Conservation (phyloP, 2,888 invertebrate genomes). For the Luffia ferchaultella region DNA sequence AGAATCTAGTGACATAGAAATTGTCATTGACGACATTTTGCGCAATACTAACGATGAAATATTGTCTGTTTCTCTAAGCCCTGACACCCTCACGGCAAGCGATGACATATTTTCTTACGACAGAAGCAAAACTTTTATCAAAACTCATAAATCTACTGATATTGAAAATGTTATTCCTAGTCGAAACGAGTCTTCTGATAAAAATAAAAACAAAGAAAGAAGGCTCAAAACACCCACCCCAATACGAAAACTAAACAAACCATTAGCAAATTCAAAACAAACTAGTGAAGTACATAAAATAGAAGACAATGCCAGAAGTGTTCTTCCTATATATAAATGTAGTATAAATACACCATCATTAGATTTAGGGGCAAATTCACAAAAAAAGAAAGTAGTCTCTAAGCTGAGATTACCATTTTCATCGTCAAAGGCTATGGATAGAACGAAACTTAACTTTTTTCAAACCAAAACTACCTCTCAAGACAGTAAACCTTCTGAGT, state of each 20-base stretch:
- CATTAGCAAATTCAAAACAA: slow-evolving; percentile 29
- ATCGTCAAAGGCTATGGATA: slow-evolving; percentile 48
- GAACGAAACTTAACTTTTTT: slow-evolving; percentile 52
- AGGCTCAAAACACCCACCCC: slow-evolving; percentile 39
- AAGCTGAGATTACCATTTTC: slow-evolving; percentile 52
- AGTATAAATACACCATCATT: slow-evolving; percentile 30
- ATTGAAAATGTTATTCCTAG: slow-evolving; percentile 1
- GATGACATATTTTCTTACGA: slow-evolving; percentile 32
- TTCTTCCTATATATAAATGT: slow-evolving; percentile 47
- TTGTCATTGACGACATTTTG: slow-evolving; percentile 44
- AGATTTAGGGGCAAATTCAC: slow-evolving; percentile 29
- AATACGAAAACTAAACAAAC: slow-evolving; percentile 40
- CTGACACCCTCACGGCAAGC: slow-evolving; percentile 17
- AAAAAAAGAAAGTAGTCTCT: slow-evolving; percentile 36
- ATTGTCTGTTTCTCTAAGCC: not conserved
- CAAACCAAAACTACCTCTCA: slow-evolving; percentile 37
- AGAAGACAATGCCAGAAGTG: slow-evolving; percentile 35
- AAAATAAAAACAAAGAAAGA: slow-evolving; percentile 34
- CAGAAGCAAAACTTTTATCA: slow-evolving; percentile 47
- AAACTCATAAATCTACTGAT: slow-evolving; percentile 22
- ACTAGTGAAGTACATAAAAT: slow-evolving; percentile 27
- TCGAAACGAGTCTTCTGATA: slow-evolving; percentile 23
- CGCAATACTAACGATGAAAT: slow-evolving; percentile 29
- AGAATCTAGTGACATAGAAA: slow-evolving; percentile 51
- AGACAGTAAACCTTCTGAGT: slow-evolving; percentile 38